Conservation (phyloP, 2,888 invertebrate species). For the Ecdyonurus torrentis region DNA sequence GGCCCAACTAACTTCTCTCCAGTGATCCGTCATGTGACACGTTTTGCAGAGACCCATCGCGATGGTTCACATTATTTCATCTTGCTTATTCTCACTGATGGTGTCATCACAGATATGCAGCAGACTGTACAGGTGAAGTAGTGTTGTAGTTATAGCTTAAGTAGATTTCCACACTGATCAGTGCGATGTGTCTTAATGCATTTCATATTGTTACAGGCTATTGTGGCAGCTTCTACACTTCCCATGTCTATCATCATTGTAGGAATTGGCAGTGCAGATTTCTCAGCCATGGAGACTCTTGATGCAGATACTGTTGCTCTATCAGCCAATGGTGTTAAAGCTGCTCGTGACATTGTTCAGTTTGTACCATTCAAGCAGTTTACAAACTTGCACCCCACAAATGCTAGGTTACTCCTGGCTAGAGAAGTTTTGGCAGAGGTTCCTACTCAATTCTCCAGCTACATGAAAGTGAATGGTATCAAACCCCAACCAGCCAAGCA, state of each 20-base stretch:
- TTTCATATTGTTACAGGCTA: constrained; percentile 15
- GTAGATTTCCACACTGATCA: background rate
- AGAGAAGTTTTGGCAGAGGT: constrained; percentile 39
- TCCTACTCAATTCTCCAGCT: constrained; percentile 30
- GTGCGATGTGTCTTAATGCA: background rate
- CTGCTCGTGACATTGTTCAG: constrained; percentile 40
- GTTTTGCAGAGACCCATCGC: constrained; percentile 27
- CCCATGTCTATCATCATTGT: constrained; percentile 40
- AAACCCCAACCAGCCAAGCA: constrained; percentile 24
- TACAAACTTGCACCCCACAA: background rate
- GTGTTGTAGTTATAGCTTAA: background rate
- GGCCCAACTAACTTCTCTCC: constrained; percentile 43
- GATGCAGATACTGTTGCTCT: constrained; percentile 20
- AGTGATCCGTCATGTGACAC: constrained; percentile 31
- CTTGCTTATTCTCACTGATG: constrained; percentile 40
- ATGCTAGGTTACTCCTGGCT: constrained; percentile 22
- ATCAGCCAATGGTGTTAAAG: constrained; percentile 19
- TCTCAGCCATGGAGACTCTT: constrained; percentile 20
- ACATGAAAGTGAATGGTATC: constrained; percentile 30
- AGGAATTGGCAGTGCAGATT: constrained; percentile 25
- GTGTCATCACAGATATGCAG: constrained; percentile 39
- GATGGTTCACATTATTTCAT: constrained; percentile 38
- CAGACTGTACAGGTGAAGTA: constrained; percentile 28
- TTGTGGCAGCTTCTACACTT: constrained; percentile 29
- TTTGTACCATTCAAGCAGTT: constrained; percentile 34